Evolutionary conservation across 2,113 vertebrate genomes (phyloP).

Genomic region (Loxodonta africana): DNA sequence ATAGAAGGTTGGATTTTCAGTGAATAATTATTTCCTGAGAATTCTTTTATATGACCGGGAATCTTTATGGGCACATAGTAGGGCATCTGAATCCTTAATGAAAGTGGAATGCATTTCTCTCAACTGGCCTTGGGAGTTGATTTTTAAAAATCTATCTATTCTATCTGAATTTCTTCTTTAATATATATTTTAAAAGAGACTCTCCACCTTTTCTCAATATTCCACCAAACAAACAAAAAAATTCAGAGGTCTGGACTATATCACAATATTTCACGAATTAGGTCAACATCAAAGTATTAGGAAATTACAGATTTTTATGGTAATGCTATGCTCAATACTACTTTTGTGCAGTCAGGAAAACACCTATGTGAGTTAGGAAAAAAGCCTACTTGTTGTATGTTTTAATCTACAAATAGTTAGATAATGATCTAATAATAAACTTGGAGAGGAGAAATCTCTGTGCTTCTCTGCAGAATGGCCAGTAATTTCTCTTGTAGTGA

Average conservation of each 20-base stretch:
- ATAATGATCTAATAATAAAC: slow-evolving; percentile 39
- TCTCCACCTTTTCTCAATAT: background rate
- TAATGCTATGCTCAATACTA: background rate
- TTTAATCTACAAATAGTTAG: slow-evolving; percentile 50
- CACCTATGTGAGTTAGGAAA: background rate
- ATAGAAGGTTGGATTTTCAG: slow-evolving; percentile 26
- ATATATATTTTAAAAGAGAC: slow-evolving; percentile 38
- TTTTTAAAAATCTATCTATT: slow-evolving; percentile 39
- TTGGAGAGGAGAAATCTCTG: background rate
- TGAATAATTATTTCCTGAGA: slow-evolving; percentile 53
- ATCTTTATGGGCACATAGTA: background rate
- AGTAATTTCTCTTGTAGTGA: slow-evolving; percentile 68
- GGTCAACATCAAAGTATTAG: background rate
- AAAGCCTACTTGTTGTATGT: background rate
- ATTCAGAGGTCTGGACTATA: background rate
- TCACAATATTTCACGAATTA: slow-evolving; percentile 42
- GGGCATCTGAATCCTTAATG: background rate
- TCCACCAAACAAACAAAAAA: background rate
- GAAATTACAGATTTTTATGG: background rate
- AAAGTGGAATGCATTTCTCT: background rate
- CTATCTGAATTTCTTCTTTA: slow-evolving; percentile 22
- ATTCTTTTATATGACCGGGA: background rate
- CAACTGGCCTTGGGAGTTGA: background rate
- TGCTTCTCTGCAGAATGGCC: slow-evolving; percentile 41
- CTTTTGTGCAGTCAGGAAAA: slow-evolving; percentile 50